Evolutionary conservation across 2,888 invertebrate species (phyloP), one percentile per base, ranked within the genome.

Genomic region (Chymomyza fuscimana): DNA sequence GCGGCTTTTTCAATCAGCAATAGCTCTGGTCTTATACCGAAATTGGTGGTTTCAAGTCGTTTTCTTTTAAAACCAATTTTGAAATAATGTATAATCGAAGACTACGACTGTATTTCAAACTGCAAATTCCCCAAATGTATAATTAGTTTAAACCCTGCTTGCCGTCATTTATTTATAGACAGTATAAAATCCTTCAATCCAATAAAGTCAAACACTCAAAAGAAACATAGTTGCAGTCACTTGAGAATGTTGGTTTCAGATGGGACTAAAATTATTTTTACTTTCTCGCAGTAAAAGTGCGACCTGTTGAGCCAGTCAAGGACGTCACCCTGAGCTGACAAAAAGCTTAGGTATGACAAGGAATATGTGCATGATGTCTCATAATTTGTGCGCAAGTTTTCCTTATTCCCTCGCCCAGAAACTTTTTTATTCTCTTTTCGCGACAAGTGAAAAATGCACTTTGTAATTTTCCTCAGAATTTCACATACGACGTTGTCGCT

Each of bases 401-500:
- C 6, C 40, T 12, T 10, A 10, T 46, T 46, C 12, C 40, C 6
- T 1, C 40, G 32, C 5, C 32, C 32, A 32, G 32, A 32, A 46
- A 46, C 40, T 46, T 46, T 36, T 46, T 46, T 12, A 46, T 46
- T 46, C 40, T 12, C 12, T 4, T 46, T 46, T 46, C 40, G 40
- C 40, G 12, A 46, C 12, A 46, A 46, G 40, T 12, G 40, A 46
- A 46, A 83, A 87, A 87, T 87, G 74, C 82, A 85, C 82, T 82
- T 82, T 80, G 79, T 82, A 82, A 87, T 83, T 76, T 46, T 46
- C 2, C 12, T 46, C 12, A 46, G 40, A 46, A 12, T 75, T 75
- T 71, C 76, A 81, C 82, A 83, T 85, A 68, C 72, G 61, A 67
- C 59, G 78, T 76, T 74, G 85, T 78, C 86, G 70, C 75, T 68